phyloP scores from a whole-genome alignment of 2,888 invertebrate genomes.

The Matsumyia berberina region DNA sequence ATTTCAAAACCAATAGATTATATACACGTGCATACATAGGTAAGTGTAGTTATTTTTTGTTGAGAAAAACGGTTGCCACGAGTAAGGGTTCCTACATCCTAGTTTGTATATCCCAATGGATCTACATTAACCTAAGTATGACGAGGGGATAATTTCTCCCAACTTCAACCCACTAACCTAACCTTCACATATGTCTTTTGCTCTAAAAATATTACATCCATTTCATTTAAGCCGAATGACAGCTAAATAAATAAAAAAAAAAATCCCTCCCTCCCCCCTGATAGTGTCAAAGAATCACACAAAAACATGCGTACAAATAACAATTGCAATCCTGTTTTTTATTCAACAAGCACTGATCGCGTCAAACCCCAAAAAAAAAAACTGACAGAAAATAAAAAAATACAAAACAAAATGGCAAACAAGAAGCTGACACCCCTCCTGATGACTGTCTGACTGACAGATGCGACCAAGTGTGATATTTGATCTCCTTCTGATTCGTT shows the following conservation, averaged over 20 bases:
- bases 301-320: slow-evolving; percentile 4
- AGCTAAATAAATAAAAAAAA: slow-evolving; percentile 12
- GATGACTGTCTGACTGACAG: slow-evolving; percentile 67
- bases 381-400: slow-evolving; percentile 56
- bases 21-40: too few relatives aligned
- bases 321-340: slow-evolving; percentile 32
- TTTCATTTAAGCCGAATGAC: background rate
- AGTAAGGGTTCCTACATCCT: too few relatives aligned
- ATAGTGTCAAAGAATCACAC: slow-evolving; percentile 5
- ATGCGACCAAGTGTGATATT: slow-evolving; percentile 75
- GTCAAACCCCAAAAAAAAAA: slow-evolving; percentile 65
- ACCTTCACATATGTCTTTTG: too few relatives aligned
- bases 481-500: slow-evolving; percentile 67
- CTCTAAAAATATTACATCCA: too few relatives aligned
- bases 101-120: too few relatives aligned
- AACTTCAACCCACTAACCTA: too few relatives aligned
- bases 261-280: background rate
- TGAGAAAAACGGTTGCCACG: too few relatives aligned
- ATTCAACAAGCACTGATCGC: slow-evolving; percentile 18
- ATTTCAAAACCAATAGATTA: too few relatives aligned
- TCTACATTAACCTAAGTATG: too few relatives aligned
- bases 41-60: too few relatives aligned
- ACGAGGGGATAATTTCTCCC: too few relatives aligned
- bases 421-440: slow-evolving; percentile 44
- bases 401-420: slow-evolving; percentile 72